Conservation (phyloP, 2,113 vertebrate species). For the Amazona guildingii region DNA sequence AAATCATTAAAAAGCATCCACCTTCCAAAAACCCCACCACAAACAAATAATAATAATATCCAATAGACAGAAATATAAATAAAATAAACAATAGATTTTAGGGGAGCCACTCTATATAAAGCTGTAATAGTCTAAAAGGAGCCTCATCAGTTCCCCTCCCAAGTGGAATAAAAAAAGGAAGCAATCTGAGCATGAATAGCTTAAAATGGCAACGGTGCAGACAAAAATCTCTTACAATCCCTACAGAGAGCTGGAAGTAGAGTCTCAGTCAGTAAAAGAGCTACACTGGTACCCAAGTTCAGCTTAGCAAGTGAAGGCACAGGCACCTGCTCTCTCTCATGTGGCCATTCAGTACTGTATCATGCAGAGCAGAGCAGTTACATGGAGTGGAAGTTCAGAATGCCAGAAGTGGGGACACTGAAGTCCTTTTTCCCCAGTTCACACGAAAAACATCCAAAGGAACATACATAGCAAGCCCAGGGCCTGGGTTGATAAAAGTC, state of each 20-base stretch:
- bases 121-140: neutral
- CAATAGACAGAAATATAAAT: neutral
- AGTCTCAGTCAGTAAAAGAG: neutral
- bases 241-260: neutral
- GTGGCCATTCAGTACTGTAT: fast-evolving
- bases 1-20: neutral
- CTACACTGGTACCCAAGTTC: neutral
- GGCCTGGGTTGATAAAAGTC: neutral
- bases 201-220: neutral
- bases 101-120: neutral
- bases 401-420: neutral
- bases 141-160: neutral
- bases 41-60: neutral
- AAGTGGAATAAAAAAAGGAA: neutral
- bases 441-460: neutral
- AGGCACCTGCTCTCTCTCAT: neutral
- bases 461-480: neutral
- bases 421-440: neutral
- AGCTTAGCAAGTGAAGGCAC: neutral
- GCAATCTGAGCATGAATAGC: neutral
- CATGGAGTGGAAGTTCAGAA: neutral
- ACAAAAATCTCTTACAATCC: neutral
- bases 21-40: neutral
- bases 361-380: neutral
- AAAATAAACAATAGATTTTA: neutral